Base-by-base conservation (phyloP, 2,888 invertebrate species). In the Cancer borealis region DNA sequence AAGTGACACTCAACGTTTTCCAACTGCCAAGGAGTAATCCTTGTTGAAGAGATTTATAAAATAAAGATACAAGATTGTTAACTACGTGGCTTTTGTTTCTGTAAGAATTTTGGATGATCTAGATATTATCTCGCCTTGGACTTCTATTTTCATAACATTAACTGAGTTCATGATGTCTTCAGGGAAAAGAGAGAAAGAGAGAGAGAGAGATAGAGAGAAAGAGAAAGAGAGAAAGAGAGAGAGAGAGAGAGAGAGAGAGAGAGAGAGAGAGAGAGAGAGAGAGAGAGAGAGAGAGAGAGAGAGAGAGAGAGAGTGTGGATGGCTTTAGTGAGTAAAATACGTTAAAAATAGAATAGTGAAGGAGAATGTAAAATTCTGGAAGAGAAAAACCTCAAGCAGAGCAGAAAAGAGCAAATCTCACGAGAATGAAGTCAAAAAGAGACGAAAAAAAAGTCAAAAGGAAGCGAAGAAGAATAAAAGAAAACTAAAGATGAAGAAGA, bases 161-260 rank as follows among this genome's bases (percentile, higher is more conserved):
- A 39, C 39, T 54, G 54, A 14, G 66, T 66, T 66, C 17, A 21
- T 4, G 12, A 17, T 66, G 66, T 66, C 17, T 66, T 12, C 17
- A 5, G 12, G 66, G 5, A 17, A 21, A 17, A 21, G 66, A 21
- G 66, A 21, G 66, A n/a, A 17, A 21, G 73, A 73, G 73, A 73
- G 73, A 73, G 73, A 73, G 73, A 73, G 73, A 73, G 73, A 73
- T n/a, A 73, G 73, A 73, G 73, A 73, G 73, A 73, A n/a, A 73
- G 73, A 73, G 73, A 73, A n/a, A 73, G 73, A 73, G 73, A 73
- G 73, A 73, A n/a, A 73, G 73, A 73, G 73, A 73, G 73, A 73
- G 73, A 73, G 73, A 73, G 73, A 73, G 73, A 73, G n/a, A 54
- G 54, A 54, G 12, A 54, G 3, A 3, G 12, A 54, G 3, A 54